Percentiles rank a stretch among this genome's conserved stretches.
Conservation (phyloP, 2,888 invertebrate genomes). For the Pandemis cinnamomeana region DNA sequence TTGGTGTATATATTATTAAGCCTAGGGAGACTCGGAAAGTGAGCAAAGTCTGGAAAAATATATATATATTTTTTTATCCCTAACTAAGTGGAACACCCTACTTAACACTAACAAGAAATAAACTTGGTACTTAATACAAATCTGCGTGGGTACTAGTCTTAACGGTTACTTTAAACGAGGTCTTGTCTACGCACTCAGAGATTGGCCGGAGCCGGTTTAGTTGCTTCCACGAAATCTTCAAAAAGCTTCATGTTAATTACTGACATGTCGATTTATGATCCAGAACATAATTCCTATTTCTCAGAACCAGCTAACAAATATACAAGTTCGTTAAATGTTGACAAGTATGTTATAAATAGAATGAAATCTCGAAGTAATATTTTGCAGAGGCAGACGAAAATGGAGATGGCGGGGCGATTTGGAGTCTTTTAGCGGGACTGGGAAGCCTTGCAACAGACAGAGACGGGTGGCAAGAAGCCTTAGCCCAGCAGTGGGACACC, state of each 20-base stretch:
- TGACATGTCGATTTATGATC: slow-evolving; percentile 18
- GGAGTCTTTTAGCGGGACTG: too few relatives aligned
- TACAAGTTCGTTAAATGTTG: slow-evolving; percentile 1
- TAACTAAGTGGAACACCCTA: too few relatives aligned
- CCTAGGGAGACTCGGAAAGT: too few relatives aligned
- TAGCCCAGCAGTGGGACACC: too few relatives aligned
- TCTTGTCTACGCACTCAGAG: background rate
- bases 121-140: too few relatives aligned
- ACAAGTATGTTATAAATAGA: background rate
- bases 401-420: too few relatives aligned
- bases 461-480: too few relatives aligned
- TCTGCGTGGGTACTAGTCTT: background rate
- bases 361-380: background rate
- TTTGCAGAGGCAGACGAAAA: background rate
- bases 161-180: background rate
- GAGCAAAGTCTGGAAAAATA: too few relatives aligned
- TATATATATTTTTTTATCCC: too few relatives aligned
- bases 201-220: background rate
- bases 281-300: background rate
- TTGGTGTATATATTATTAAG: too few relatives aligned
- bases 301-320: background rate
- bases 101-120: too few relatives aligned
- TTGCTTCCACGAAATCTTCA: background rate
- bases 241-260: background rate
- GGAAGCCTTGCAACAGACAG: too few relatives aligned